Evolutionary conservation across 1,140 invertebrate genomes (phyloP), one percentile per base, ranked within the genome.

Genomic region (Laodelphax striatellus): DNA sequence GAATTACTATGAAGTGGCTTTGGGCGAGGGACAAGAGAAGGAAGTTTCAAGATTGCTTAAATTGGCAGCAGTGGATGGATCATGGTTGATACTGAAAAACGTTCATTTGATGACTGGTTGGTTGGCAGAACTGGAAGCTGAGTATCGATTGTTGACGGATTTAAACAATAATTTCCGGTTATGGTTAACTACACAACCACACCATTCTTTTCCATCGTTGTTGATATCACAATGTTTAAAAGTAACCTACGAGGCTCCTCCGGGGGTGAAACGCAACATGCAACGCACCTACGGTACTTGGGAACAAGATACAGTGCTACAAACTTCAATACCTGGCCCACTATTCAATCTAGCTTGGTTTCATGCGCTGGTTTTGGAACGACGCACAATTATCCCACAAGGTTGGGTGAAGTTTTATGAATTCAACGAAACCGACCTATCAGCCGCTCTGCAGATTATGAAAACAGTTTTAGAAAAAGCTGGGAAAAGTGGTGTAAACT

Each of bases 381-480:
- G 94, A 54, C 76, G 93, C 62, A 87, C 82, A 62, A 95, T 83
- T 69, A 90, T 94, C 65, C 90, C 88, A 8, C 86, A 88, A 69
- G 90, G 88, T 2, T 93, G 90, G 90, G 85, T 83, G 0, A 90
- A 88, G 70, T 88, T 84, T 70, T 97, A 97, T 72, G 92, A 96
- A 68, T 96, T 95, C 75, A 90, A 84, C 41, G 83, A 88, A 63
- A 80, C 85, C 1, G 94, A 97, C 74, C 73, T 96, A 0, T 79
- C 83, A 58, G 87, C 89, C 5, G 89, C 87, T 1, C 76, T 85
- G 44, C 82, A 87, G 57, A 76, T 94, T 28, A 76, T 91, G 2
- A 79, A 85, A 24, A 79, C 81, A 8, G 34, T 38, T 1, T 13
- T 38, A 11, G 34, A 38, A 38, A 70, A 67, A 85, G 22, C 77